phyloP scores from a whole-genome alignment of 2,888 invertebrate genomes.

The Chalcosyrphus nemorum region DNA sequence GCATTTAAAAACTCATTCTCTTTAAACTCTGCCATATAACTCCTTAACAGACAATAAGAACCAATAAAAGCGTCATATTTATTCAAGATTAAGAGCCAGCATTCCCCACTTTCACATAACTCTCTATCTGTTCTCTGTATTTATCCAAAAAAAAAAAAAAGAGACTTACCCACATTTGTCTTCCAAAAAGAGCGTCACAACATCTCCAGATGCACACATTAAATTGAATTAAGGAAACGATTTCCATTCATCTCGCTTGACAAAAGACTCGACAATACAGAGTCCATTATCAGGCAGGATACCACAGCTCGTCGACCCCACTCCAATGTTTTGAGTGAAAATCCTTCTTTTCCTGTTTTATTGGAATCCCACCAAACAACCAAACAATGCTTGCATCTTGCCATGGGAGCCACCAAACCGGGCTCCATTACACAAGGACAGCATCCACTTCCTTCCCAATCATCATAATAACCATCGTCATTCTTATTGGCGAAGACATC shows the following conservation, averaged over 20 bases:
- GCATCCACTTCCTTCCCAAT: conserved; percentile 22
- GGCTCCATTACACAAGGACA: conserved; percentile 43
- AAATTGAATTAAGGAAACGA: conserved; percentile 64
- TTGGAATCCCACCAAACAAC: conserved; percentile 28
- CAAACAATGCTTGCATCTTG: neutral
- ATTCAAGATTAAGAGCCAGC: neutral
- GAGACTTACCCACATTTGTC: neutral
- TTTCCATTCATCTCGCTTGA: conserved; percentile 54
- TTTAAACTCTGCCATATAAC: neutral
- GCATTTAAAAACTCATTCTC: too few relatives aligned
- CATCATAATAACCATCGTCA: conserved; percentile 35
- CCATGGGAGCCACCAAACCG: conserved; percentile 28
- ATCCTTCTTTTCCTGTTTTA: conserved; percentile 69
- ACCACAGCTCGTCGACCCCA: neutral
- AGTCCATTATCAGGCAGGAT: conserved; percentile 33
- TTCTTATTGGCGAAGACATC: conserved; percentile 38
- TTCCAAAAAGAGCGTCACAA: neutral
- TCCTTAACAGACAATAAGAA: neutral
- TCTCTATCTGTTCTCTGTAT: neutral
- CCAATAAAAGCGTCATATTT: neutral
- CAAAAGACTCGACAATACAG: conserved; percentile 42
- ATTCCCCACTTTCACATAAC: neutral
- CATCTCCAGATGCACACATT: conserved; percentile 44
- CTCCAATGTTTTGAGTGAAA: conserved; percentile 26
- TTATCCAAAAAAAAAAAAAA: neutral